A percentile compares a stretch with the other conserved stretches of the same genome.
These are phyloP conservation scores for Melanchra persicariae DNA, from an alignment of 2,888 invertebrate genomes.

Conservation along the genomic window DNA sequence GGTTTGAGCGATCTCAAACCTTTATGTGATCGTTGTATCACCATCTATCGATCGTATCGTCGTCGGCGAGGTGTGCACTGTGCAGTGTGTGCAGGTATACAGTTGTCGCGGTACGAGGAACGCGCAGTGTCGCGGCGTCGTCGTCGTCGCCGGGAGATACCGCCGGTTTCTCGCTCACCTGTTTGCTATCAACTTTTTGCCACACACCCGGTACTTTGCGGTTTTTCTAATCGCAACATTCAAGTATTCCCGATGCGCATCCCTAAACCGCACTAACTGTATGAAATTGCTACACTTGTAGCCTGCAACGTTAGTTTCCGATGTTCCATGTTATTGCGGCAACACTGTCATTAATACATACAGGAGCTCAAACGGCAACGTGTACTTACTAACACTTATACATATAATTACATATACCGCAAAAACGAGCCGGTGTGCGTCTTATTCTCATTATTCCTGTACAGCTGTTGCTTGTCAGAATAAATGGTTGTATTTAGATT, in stretches of 20 bases:
- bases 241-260: slow-evolving; percentile 75
- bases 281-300: slow-evolving; percentile 76
- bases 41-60: slow-evolving; percentile 20
- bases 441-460: slow-evolving; percentile 64
- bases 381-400: slow-evolving; percentile 67
- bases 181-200: slow-evolving; percentile 79
- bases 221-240: slow-evolving; percentile 79
- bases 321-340: slow-evolving; percentile 68
- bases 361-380: slow-evolving; percentile 70
- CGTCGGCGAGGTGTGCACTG: slow-evolving; percentile 9
- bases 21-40: slow-evolving; percentile 29
- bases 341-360: slow-evolving; percentile 76
- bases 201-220: slow-evolving; percentile 73
- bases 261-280: slow-evolving; percentile 83
- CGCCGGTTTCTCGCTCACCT: slow-evolving; percentile 74
- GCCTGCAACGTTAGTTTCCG: slow-evolving; percentile 68
- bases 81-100: slow-evolving; percentile 37
- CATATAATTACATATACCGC: slow-evolving; percentile 69
- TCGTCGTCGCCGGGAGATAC: slow-evolving; percentile 53
- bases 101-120: slow-evolving; percentile 59
- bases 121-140: slow-evolving; percentile 42
- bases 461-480: slow-evolving; percentile 65
- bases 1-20: slow-evolving; percentile 27
- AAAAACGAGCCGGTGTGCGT: slow-evolving; percentile 63
- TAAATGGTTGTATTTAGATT: slow-evolving; percentile 64